These are phyloP conservation scores for Hoplostethus atlanticus DNA, from an alignment of 2,797 vertebrate species.

Conservation along the genomic window DNA sequence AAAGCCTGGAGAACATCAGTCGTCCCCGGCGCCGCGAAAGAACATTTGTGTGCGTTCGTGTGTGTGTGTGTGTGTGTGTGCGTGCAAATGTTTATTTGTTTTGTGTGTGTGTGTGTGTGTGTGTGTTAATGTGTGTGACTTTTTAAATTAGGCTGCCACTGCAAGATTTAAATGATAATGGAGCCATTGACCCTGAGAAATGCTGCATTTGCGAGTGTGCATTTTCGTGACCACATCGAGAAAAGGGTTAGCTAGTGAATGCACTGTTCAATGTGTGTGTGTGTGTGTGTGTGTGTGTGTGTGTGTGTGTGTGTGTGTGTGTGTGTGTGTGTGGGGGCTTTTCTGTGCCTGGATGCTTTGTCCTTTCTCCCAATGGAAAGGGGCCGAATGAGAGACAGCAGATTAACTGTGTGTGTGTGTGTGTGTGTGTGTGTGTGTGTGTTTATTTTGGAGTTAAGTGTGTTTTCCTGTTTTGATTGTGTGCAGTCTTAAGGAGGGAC, in stretches of 20 bases:
- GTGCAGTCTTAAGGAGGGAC: conserved; percentile 37
- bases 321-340: not conserved
- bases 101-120: conserved; percentile 6
- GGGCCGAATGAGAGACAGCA: conserved; percentile 29
- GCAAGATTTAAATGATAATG: conserved; percentile 82
- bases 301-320: not conserved
- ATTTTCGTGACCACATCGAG: conserved; percentile 27
- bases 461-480: conserved; percentile 58
- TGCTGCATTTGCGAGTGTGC: conserved; percentile 66
- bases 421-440: conserved; percentile 21
- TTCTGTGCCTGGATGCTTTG: conserved; percentile 32
- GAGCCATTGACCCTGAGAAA: conserved; percentile 80
- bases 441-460: conserved; percentile 48
- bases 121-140: conserved; percentile 41
- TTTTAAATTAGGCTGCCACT: conserved; percentile 68
- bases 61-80: conserved; percentile 25
- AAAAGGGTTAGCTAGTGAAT: conserved; percentile 32
- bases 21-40: conserved; percentile 43
- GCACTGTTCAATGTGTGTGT: conserved; percentile 17
- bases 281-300: conserved; percentile 4
- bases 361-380: conserved; percentile 35
- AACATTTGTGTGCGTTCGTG: conserved; percentile 27
- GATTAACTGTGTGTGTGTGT: conserved; percentile 36
- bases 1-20: conserved; percentile 59
- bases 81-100: not conserved